These are phyloP conservation scores for Hoplostethus mediterraneus DNA, from an alignment of 2,797 vertebrate species.

Conservation along the genomic window DNA sequence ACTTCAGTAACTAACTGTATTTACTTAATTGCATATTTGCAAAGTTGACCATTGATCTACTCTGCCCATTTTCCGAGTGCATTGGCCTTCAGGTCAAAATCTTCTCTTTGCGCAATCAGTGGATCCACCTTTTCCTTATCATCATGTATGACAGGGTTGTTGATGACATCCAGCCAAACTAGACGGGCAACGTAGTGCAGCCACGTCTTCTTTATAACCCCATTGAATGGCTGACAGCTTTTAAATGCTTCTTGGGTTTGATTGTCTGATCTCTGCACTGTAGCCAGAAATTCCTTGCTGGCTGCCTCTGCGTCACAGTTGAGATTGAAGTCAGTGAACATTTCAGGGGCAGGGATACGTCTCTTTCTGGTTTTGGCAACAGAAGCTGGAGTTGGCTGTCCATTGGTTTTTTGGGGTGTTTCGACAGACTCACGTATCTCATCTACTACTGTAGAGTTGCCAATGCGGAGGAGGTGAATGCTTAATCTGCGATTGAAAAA, in stretches of 20 bases:
- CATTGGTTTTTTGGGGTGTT: no score
- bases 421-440: rapidly evolving
- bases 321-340: neutral
- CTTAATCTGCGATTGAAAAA: rapidly evolving
- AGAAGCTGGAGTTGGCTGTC: no score
- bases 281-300: constrained; percentile 2
- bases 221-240: neutral
- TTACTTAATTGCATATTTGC: neutral
- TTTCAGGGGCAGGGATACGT: no score
- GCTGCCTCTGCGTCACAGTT: constrained; percentile 41
- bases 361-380: neutral
- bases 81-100: constrained; percentile 40
- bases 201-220: neutral
- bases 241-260: constrained; percentile 14
- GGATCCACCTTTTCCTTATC: rapidly evolving
- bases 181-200: neutral
- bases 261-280: constrained; percentile 17
- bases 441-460: neutral
- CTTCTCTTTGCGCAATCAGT: neutral
- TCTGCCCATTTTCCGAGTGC: constrained; percentile 16
- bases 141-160: rapidly evolving
- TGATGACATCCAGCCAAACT: neutral
- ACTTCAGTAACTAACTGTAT: no score
- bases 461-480: neutral
- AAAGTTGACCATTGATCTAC: neutral